Base-by-base conservation (phyloP, 2,888 invertebrate genomes). In the Hypomecis punctinalis region DNA sequence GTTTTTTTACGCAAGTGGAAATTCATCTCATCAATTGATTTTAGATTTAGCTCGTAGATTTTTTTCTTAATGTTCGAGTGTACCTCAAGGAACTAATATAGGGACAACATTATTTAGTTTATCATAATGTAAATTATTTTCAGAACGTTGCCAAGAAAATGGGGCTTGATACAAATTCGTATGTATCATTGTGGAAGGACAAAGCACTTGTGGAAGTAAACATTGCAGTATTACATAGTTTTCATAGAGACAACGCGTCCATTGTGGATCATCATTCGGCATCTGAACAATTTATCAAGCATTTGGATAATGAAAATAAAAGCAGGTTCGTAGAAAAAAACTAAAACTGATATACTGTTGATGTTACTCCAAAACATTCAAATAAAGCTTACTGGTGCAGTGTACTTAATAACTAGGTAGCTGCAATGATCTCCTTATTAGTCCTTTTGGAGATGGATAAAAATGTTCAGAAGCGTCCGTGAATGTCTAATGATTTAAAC, bases 261-360 rank as follows among this genome's bases (percentile, higher is more conserved):
- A 98, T 99, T 71, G 98, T 98, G 5, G 99, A 99, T 90, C 98
- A 99, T 84, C 98, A 99, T 81, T 97, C 98, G 0, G 98, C 98
- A 0, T 96, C 98, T 0, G 98, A 99, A 83, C 97, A 97, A 67
- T 99, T 99, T 85, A 98, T 98, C 95, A 98, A 98, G 82, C 98
- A 98, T 90, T 94, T 97, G 83, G 98, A 98, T 77, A 98, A 97
- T 80, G 98, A 99, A 83, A 95, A 95, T 71, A 95, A 96, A 76
- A 90, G 96, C 69, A 94, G 98, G 88, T 94, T 23, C 1, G 23
- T 23, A 23, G 23, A 78, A 83, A 84, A 7, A 40, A 9, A 40
- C 8, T 40, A 7, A 9, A 5, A 40, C 8, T 9, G n/a, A n/a
- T n/a, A n/a, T n/a, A n/a, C n/a, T n/a, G n/a, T n/a, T n/a, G n/a